Conservation (phyloP, 2,888 invertebrate species). For the Tipula lateralis region DNA sequence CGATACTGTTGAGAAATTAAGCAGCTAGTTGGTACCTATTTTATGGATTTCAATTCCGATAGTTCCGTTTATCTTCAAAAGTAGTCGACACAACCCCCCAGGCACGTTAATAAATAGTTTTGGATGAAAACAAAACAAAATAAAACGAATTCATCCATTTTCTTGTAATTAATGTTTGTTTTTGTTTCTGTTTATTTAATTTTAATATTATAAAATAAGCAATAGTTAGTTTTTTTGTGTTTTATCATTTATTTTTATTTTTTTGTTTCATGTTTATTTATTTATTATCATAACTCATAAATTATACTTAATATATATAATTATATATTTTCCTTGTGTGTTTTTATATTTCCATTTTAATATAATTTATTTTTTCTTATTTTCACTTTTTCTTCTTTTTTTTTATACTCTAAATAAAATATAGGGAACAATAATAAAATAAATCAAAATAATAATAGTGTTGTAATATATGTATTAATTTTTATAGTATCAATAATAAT, state of each 20-base stretch:
- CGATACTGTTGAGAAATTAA: too few relatives aligned
- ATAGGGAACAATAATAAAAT: constrained; percentile 14
- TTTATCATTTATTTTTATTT: not conserved
- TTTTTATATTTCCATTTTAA: not conserved
- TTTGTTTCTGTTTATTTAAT: not conserved
- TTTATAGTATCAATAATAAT: not conserved
- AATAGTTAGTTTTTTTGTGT: constrained; percentile 19
- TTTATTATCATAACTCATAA: not conserved
- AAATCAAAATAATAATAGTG: not conserved
- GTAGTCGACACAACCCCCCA: too few relatives aligned
- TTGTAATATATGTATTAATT: not conserved
- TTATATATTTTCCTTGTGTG: not conserved
- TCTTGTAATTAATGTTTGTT: not conserved
- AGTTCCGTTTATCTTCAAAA: too few relatives aligned
- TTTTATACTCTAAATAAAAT: not conserved
- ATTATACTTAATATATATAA: not conserved
- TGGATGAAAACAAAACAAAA: not conserved
- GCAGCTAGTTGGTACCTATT: too few relatives aligned
- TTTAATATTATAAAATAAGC: constrained; percentile 19
- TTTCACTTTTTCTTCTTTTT: constrained; percentile 25
- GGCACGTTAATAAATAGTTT: too few relatives aligned
- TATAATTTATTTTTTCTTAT: constrained; percentile 28
- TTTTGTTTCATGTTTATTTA: constrained; percentile 31
- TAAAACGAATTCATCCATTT: not conserved
- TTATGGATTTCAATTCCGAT: too few relatives aligned